Percentiles rank a stretch among this genome's conserved stretches.
These are phyloP conservation scores for Drosophila tripunctata DNA, from an alignment of 2,888 invertebrate genomes.

Conservation along the genomic window DNA sequence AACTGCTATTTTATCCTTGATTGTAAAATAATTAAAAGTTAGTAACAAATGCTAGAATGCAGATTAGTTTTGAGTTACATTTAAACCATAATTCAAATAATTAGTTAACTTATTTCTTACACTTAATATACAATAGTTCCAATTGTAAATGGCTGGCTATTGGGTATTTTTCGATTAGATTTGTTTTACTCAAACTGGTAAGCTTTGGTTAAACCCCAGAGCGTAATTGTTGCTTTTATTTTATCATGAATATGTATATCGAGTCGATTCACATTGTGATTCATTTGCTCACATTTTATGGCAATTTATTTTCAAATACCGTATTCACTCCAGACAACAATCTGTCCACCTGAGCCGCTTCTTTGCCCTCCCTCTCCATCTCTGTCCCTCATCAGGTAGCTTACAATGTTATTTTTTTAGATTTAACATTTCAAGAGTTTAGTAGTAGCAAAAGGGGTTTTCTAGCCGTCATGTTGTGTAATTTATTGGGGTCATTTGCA, in stretches of 20 bases:
- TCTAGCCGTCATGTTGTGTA: constrained; percentile 47
- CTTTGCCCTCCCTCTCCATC: neutral
- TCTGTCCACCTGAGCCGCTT: constrained; percentile 19
- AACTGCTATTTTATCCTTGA: too few species aligned
- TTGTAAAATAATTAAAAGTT: too few species aligned
- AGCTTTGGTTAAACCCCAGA: neutral
- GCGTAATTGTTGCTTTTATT: neutral
- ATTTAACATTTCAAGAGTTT: constrained; percentile 9
- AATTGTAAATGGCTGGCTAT: too few species aligned
- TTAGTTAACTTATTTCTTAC: too few species aligned
- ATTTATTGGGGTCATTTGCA: constrained; percentile 71
- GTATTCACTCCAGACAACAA: constrained; percentile 20
- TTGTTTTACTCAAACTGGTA: too few species aligned
- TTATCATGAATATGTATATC: constrained; percentile 1
- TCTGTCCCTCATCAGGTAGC: neutral
- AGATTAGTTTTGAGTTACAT: too few species aligned
- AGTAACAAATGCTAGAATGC: too few species aligned
- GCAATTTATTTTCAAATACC: constrained; percentile 22
- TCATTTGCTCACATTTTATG: constrained; percentile 23
- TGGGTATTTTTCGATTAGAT: too few species aligned
- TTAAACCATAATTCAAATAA: too few species aligned
- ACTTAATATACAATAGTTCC: too few species aligned
- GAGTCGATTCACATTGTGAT: constrained; percentile 16
- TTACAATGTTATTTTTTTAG: constrained; percentile 10
- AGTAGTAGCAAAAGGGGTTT: neutral